phyloP scores from a whole-genome alignment of 2,113 vertebrate genomes.

The Prunella fulvescens region DNA sequence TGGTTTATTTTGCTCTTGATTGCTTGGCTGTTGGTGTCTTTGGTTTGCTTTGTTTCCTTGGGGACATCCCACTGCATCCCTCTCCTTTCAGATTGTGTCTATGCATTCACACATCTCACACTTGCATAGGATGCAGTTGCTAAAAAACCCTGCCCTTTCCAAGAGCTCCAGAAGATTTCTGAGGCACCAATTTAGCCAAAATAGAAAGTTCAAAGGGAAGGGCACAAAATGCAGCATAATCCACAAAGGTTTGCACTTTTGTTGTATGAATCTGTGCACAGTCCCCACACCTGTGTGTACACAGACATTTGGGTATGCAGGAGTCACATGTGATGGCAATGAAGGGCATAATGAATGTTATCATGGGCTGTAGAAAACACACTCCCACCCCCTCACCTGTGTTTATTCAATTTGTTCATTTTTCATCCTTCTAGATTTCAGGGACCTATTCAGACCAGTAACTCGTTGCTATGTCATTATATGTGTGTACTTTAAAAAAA shows the following conservation, averaged over 20 bases:
- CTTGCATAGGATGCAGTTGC: neutral
- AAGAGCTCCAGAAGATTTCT: neutral
- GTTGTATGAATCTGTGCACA: fast-evolving
- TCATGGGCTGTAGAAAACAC: neutral
- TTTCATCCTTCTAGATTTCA: neutral
- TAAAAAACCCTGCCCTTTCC: neutral
- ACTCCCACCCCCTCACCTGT: neutral
- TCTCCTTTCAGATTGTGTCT: neutral
- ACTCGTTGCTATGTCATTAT: neutral
- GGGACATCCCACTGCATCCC: neutral
- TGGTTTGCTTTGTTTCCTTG: neutral
- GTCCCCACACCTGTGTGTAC: fast-evolving
- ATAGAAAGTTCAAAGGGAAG: neutral
- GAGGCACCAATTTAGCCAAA: neutral
- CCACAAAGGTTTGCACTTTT: neutral
- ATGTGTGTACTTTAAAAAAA: neutral
- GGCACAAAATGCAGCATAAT: neutral
- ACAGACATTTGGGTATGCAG: no score
- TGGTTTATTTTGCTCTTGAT: neutral
- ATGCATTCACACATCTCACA: neutral
- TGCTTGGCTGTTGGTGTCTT: neutral
- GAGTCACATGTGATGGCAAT: neutral
- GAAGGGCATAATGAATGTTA: neutral
- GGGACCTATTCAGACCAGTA: neutral
- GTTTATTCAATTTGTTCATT: neutral